Evolutionary conservation across 2,888 invertebrate species (phyloP).

Genomic region (Dicycla oo): DNA sequence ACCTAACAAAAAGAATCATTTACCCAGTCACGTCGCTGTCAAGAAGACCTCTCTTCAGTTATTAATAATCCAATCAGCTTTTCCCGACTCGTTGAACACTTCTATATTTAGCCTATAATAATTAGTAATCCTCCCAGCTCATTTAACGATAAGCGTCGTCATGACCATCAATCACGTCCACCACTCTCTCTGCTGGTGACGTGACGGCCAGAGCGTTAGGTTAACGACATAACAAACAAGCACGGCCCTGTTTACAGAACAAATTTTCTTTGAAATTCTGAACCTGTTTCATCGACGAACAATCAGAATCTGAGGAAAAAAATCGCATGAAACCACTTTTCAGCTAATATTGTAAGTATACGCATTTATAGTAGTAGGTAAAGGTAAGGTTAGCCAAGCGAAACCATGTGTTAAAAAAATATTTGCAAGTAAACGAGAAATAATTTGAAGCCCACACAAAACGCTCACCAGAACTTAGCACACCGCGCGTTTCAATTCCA

Average conservation of each 20-base stretch:
- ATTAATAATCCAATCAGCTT: neutral
- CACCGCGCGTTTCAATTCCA: neutral
- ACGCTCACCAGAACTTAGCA: neutral
- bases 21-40: no score
- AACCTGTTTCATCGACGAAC: neutral
- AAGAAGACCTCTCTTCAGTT: neutral
- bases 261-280: neutral
- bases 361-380: no score
- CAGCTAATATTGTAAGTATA: neutral
- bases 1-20: neutral
- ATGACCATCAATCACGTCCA: slow-evolving; percentile 47
- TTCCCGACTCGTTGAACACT: neutral
- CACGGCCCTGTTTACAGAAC: neutral
- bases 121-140: slow-evolving; percentile 31
- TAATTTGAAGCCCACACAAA: neutral
- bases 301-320: neutral
- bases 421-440: slow-evolving; percentile 1
- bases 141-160: slow-evolving; percentile 45
- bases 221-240: neutral
- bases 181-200: slow-evolving; percentile 42
- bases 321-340: neutral
- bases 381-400: neutral
- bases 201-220: neutral
- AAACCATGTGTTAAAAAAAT: neutral
- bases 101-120: slow-evolving; percentile 3